A percentile compares a stretch with the other conserved stretches of the same genome.
Evolutionary conservation across 1,140 invertebrate species (phyloP).

Genomic region (Mactra quadrangularis): DNA sequence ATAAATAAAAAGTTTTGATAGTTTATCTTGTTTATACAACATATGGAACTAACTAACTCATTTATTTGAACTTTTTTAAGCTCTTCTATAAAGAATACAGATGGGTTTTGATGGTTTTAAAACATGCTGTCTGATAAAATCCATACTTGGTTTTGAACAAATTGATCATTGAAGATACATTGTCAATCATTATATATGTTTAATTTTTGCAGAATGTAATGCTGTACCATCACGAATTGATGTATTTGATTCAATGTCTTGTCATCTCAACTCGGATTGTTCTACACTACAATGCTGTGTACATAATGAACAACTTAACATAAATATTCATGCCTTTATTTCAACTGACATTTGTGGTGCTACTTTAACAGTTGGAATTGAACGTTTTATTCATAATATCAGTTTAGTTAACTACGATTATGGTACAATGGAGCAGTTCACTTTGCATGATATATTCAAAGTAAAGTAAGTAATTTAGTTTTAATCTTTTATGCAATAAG

Average conservation of each 20-base stretch:
- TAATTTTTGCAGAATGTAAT: constrained; percentile 22
- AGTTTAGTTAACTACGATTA: constrained; percentile 20
- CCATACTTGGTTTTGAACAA: too few species aligned
- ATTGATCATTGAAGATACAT: too few species aligned
- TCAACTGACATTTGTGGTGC: constrained; percentile 10
- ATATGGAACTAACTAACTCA: too few species aligned
- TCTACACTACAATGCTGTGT: constrained; percentile 22
- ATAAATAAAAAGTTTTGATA: too few species aligned
- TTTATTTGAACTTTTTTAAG: too few species aligned
- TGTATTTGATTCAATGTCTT: not conserved
- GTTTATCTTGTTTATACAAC: too few species aligned
- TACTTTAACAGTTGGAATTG: constrained; percentile 23
- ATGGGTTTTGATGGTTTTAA: too few species aligned
- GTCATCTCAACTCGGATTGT: constrained; percentile 3
- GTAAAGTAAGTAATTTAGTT: constrained; percentile 26
- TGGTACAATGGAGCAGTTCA: constrained; percentile 29
- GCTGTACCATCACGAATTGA: too few species aligned
- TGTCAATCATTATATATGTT: too few species aligned
- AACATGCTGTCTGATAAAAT: too few species aligned
- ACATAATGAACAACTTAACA: not conserved
- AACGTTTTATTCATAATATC: constrained; percentile 14
- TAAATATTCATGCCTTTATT: constrained; percentile 3
- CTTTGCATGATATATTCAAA: constrained; percentile 21
- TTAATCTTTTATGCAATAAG: not conserved
- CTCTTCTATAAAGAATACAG: too few species aligned